Conservation (phyloP, 2,888 invertebrate genomes). For the Cylindroiulus punctatus region DNA sequence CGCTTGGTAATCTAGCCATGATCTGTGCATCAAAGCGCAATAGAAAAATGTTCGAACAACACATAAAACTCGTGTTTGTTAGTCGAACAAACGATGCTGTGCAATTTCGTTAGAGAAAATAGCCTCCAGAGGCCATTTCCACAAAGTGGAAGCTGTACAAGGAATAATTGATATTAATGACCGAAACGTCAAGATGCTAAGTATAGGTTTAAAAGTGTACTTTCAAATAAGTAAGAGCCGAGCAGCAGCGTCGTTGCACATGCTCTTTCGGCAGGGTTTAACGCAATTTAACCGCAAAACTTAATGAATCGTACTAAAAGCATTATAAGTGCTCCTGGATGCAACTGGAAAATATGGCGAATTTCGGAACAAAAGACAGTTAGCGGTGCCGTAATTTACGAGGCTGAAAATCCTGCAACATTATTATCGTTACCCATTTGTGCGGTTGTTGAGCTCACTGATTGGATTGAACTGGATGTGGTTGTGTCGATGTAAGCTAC, state of each 20-base stretch:
- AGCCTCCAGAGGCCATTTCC: conserved; percentile 31
- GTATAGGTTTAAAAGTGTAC: conserved; percentile 43
- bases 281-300: conserved; percentile 47
- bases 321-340: conserved; percentile 31
- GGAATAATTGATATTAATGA: conserved; percentile 47
- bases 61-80: background rate
- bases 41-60: background rate
- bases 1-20: too few relatives aligned
- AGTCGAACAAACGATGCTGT: background rate
- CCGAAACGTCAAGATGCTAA: conserved; percentile 35
- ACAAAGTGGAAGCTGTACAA: conserved; percentile 35
- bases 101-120: background rate
- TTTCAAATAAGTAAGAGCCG: conserved; percentile 35
- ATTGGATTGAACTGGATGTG: background rate
- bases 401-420: conserved; percentile 8
- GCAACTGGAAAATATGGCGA: conserved; percentile 13
- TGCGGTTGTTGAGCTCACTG: background rate
- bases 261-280: conserved; percentile 36
- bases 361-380: conserved; percentile 33
- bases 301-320: conserved; percentile 47
- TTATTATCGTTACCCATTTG: background rate
- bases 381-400: background rate
- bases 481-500: too few relatives aligned
- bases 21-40: background rate
- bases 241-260: background rate